Conservation (phyloP, 2,113 vertebrate genomes). For the Chamaetylas fuelleborni region DNA sequence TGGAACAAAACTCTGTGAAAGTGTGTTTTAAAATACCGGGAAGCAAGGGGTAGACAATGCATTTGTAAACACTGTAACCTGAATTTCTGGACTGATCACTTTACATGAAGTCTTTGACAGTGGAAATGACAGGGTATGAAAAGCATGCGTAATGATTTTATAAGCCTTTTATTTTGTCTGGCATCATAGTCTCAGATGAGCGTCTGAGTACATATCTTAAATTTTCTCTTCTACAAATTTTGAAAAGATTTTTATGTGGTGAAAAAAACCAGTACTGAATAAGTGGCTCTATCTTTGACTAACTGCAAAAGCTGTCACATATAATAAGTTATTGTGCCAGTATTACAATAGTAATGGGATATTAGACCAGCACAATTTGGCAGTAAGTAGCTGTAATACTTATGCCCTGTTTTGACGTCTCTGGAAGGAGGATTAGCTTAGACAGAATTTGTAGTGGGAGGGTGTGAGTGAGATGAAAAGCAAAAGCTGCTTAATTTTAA, state of each 20-base stretch:
- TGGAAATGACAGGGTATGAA: background rate
- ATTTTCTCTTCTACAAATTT: background rate
- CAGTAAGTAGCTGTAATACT: constrained; percentile 27
- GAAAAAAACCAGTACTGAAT: background rate
- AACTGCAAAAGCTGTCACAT: background rate
- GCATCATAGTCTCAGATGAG: background rate
- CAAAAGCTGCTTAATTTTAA: constrained; percentile 59
- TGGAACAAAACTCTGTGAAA: background rate
- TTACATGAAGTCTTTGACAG: background rate
- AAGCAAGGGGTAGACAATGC: background rate
- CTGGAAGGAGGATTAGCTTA: constrained; percentile 51
- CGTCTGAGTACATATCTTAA: background rate
- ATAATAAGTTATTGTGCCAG: constrained; percentile 25
- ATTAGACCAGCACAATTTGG: constrained; percentile 36
- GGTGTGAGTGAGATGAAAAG: constrained; percentile 45
- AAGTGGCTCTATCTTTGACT: constrained; percentile 33
- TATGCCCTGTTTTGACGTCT: constrained; percentile 49
- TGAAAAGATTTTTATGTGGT: background rate
- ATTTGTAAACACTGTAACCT: background rate
- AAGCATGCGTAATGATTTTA: background rate
- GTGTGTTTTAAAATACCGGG: background rate
- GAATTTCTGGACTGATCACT: background rate
- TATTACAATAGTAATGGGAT: constrained; percentile 42
- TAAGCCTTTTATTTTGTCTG: background rate
- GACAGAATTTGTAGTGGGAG: constrained; percentile 52